Conservation (phyloP, 2,797 vertebrate species). For the Threskiornis aethiopicus region DNA sequence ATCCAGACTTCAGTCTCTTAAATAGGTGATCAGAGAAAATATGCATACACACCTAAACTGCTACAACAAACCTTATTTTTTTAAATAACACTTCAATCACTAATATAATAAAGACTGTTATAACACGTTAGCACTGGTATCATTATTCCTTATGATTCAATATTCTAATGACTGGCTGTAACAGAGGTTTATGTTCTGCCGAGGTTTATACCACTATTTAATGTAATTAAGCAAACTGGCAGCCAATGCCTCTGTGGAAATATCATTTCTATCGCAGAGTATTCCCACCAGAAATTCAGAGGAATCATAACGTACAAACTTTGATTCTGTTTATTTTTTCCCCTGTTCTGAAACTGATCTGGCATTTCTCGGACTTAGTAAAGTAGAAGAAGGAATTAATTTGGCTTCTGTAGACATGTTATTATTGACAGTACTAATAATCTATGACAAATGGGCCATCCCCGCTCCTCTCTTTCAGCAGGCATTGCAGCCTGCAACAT, state of each 20-base stretch:
- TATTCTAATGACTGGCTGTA: constrained; percentile 51
- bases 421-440: constrained; percentile 61
- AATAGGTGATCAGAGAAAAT: constrained; percentile 58
- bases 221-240: constrained; percentile 77
- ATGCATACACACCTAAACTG: constrained; percentile 59
- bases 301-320: constrained; percentile 60
- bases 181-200: constrained; percentile 65
- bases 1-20: constrained; percentile 52
- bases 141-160: constrained; percentile 62
- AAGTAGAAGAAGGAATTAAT: constrained; percentile 53
- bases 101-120: constrained; percentile 74
- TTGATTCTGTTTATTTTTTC: constrained; percentile 65
- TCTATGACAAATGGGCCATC: constrained; percentile 42
- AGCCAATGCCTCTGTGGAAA: constrained; percentile 69
- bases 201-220: constrained; percentile 72
- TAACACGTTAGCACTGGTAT: constrained; percentile 59
- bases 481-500: not conserved
- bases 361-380: constrained; percentile 56
- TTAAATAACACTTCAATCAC: constrained; percentile 72
- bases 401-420: constrained; percentile 39
- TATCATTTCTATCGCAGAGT: constrained; percentile 60
- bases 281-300: constrained; percentile 74
- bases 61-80: constrained; percentile 66
- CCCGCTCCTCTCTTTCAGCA: not conserved
- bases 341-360: constrained; percentile 56